Evolutionary conservation across 2,888 invertebrate genomes (phyloP), one percentile per base, ranked within the genome.

Genomic region (Pandemis corylana): DNA sequence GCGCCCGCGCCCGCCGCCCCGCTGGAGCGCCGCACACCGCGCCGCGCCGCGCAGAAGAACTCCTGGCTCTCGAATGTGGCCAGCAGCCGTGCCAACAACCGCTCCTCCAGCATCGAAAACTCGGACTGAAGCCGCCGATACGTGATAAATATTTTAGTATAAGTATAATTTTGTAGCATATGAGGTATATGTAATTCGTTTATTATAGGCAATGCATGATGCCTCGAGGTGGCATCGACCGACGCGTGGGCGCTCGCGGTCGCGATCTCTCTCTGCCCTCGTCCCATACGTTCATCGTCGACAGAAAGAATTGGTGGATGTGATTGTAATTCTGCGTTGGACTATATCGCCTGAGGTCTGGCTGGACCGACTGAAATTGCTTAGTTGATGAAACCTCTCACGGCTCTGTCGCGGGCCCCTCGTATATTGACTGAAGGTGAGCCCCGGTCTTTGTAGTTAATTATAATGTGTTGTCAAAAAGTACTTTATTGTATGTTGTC

Each of bases 11-110:
- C 76, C 2, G 65, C 76, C 1, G 65, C 72, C 42, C 78, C 77
- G 68, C 81, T 83, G 13, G 87, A 91, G 81, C 92, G 92, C 75
- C 89, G 92, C 81, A 91, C 92, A 64, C 93, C 92, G 72, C 90
- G 92, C 51, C 89, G 92, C 64, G 79, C 88, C 49, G 92, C 92
- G 51, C 90, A 91, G 6, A 90, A 89, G 80, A 90, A 88, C 59
- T 83, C 86, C n/a, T 90, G 89, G 91, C 82, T 92, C 65, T 90
- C 92, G 78, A 89, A 80, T 76, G 80, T 89, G 10, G 83, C 84
- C 20, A 76, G 79, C 6, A 80, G 81, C 59, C 82, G 83, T 56
- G 77, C 80, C 5, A 77, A 84, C 7, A 87, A 87, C 7, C 86
- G 88, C 44, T 89, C 90, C 9, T 87, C 88, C 0, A 92, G 91